phyloP scores from a whole-genome alignment of 2,797 vertebrate genomes.

The Phrynocephalus guinanensis region DNA sequence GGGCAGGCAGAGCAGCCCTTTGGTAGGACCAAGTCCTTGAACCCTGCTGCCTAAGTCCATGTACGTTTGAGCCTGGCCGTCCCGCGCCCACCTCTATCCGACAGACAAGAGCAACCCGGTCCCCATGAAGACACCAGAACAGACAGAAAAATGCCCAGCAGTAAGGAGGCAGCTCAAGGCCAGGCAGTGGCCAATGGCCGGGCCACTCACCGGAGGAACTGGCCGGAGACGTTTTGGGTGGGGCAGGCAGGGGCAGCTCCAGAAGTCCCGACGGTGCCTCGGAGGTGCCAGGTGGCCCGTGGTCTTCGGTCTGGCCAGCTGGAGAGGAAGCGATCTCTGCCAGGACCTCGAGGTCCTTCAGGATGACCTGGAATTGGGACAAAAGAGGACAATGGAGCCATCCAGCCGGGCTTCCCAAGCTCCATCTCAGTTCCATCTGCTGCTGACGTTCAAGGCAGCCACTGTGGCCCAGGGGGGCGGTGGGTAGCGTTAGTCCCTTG shows the following conservation, averaged over 20 bases:
- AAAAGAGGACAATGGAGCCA: not conserved
- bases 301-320: conserved; percentile 88
- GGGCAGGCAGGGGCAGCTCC: conserved; percentile 84
- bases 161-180: too few relatives aligned
- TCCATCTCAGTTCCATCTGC: too few relatives aligned
- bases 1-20: not conserved
- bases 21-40: not conserved
- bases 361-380: conserved; percentile 83
- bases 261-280: conserved; percentile 73
- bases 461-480: too few relatives aligned
- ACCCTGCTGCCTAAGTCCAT: too few relatives aligned
- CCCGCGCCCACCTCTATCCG: not conserved
- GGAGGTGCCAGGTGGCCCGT: conserved; percentile 71
- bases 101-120: too few relatives aligned
- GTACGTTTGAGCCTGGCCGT: not conserved
- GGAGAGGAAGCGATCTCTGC: conserved; percentile 98
- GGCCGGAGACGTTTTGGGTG: conserved; percentile 73
- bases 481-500: too few relatives aligned
- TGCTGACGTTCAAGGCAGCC: too few relatives aligned
- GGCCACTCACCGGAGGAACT: conserved; percentile 69
- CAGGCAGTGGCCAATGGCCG: rapidly evolving
- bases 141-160: not conserved
- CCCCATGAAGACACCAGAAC: not conserved
- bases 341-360: conserved; percentile 96
- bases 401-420: not conserved